Conservation (phyloP, 1,140 invertebrate genomes). For the Bombus confusus region DNA sequence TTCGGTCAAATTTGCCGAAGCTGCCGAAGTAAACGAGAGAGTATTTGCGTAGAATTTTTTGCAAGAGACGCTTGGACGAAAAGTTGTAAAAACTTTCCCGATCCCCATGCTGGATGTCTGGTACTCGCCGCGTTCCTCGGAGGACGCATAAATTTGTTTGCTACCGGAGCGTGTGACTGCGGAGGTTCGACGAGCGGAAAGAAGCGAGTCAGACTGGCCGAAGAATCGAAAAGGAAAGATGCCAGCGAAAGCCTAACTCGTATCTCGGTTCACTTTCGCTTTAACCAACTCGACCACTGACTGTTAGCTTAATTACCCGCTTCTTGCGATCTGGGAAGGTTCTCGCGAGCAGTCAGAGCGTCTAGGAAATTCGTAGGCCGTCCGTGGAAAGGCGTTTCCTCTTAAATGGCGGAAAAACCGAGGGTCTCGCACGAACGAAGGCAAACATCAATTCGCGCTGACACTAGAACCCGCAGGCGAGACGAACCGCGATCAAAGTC, state of each 20-base stretch:
- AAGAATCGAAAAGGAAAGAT: neutral
- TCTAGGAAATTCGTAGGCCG: neutral
- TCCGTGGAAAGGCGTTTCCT: conserved; percentile 45
- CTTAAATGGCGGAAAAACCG: conserved; percentile 66
- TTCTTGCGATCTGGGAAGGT: neutral
- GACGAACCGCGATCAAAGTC: conserved; percentile 35
- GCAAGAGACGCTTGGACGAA: neutral
- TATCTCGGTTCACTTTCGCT: neutral
- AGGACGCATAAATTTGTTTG: conserved; percentile 25
- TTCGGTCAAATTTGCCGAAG: no score
- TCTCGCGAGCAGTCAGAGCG: no score
- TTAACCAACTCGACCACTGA: neutral
- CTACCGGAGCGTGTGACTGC: neutral
- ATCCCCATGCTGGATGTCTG: neutral
- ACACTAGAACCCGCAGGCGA: conserved; percentile 35
- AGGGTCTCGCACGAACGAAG: conserved; percentile 59
- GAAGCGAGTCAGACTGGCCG: neutral
- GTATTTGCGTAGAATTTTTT: neutral
- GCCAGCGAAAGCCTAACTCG: no score
- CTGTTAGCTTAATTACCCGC: neutral
- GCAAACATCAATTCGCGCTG: conserved; percentile 71
- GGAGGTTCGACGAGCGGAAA: neutral
- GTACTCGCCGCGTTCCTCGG: no score
- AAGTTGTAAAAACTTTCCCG: conserved; percentile 1
- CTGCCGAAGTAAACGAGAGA: neutral